These are phyloP conservation scores for Podiceps cristatus DNA, from an alignment of 2,113 vertebrate species.

Conservation along the genomic window DNA sequence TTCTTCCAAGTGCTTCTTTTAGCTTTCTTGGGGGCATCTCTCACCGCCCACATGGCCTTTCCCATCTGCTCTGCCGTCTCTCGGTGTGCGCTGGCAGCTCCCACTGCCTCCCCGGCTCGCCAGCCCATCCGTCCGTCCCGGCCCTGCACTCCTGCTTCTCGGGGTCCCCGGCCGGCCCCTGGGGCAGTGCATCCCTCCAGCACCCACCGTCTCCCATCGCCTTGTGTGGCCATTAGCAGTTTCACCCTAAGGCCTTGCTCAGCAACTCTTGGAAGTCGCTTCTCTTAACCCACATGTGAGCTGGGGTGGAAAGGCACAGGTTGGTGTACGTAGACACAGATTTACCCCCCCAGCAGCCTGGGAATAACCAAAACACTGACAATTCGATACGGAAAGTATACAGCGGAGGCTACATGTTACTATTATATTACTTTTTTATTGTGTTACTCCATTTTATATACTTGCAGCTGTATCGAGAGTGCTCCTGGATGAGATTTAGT, in stretches of 20 bases:
- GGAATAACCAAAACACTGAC: neutral
- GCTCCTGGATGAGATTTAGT: neutral
- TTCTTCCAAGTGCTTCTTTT: constrained; percentile 1
- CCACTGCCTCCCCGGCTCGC: neutral
- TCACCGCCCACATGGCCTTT: constrained; percentile 3
- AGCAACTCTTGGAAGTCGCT: neutral
- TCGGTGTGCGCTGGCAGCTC: neutral
- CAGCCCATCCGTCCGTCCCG: neutral
- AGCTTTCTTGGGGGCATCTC: neutral
- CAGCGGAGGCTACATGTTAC: neutral
- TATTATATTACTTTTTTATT: fast-evolving
- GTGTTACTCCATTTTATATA: neutral
- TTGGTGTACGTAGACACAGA: fast-evolving
- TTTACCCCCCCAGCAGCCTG: neutral
- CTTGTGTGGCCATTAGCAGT: neutral
- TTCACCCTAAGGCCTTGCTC: neutral
- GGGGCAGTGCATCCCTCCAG: neutral
- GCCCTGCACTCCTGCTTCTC: neutral
- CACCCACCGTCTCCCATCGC: neutral
- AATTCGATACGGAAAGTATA: fast-evolving
- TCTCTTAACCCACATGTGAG: neutral
- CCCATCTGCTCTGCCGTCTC: neutral
- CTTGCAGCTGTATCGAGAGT: neutral
- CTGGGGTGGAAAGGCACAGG: neutral
- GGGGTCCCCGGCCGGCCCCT: neutral